These are phyloP conservation scores for Hypsibius dujardini DNA, from an alignment of 1,140 invertebrate species.

Conservation along the genomic window DNA sequence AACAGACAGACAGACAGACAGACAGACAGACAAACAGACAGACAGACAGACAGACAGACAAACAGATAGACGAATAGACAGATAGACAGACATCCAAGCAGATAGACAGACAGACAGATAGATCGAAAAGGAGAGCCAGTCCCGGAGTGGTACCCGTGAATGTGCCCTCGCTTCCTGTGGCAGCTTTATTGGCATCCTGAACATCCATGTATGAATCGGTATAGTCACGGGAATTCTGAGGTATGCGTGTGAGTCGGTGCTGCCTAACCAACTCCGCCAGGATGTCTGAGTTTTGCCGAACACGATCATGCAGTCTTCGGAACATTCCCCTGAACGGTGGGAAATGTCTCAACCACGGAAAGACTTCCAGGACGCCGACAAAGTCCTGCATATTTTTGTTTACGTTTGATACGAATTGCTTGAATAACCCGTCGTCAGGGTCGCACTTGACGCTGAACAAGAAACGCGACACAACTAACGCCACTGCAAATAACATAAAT, in stretches of 20 bases:
- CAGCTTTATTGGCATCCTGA: not conserved
- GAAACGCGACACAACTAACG: slow-evolving; percentile 26
- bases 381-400: slow-evolving; percentile 21
- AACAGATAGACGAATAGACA: no score
- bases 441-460: slow-evolving; percentile 27
- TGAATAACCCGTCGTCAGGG: slow-evolving; percentile 25
- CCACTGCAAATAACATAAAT: not conserved
- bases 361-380: not conserved
- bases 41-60: no score
- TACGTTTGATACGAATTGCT: slow-evolving; percentile 24
- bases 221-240: slow-evolving; percentile 25
- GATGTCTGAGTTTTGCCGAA: slow-evolving; percentile 21
- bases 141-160: no score
- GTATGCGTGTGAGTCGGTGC: slow-evolving; percentile 28
- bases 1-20: no score
- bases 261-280: slow-evolving; percentile 24
- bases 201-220: slow-evolving; percentile 24
- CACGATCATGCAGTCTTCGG: slow-evolving; percentile 21
- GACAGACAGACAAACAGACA: no score
- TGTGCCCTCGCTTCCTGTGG: not conserved
- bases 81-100: no score
- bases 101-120: no score
- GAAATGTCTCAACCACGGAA: not conserved
- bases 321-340: slow-evolving; percentile 24
- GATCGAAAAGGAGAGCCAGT: no score